Conservation (phyloP, 2,888 invertebrate genomes). For the Eupithecia inturbata region DNA sequence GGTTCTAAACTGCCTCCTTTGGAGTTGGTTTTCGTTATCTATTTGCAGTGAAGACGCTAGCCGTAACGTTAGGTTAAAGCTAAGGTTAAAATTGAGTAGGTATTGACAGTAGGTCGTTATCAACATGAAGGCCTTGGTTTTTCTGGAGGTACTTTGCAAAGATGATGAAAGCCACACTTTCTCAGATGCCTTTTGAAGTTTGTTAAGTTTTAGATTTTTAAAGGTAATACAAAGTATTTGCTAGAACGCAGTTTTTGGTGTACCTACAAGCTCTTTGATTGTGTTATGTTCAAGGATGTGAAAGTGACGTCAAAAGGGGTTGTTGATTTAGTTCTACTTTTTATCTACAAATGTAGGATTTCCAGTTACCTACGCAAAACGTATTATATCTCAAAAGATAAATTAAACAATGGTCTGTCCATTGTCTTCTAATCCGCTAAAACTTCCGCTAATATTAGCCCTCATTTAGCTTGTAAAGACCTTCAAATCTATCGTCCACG, state of each 20-base stretch:
- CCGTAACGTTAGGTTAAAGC: conserved; percentile 14
- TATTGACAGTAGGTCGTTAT: conserved; percentile 13
- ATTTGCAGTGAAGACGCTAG: neutral
- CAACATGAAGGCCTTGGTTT: neutral
- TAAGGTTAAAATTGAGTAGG: conserved; percentile 1
- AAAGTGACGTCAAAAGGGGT: too few species aligned
- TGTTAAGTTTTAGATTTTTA: neutral
- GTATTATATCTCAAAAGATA: too few species aligned
- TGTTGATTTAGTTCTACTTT: neutral
- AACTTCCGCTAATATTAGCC: too few species aligned
- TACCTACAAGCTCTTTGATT: too few species aligned
- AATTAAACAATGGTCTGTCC: too few species aligned
- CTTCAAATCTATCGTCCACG: neutral
- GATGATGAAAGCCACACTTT: conserved; percentile 27
- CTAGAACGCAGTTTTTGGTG: too few species aligned
- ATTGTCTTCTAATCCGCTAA: too few species aligned
- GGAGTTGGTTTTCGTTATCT: conserved; percentile 22
- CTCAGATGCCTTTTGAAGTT: neutral
- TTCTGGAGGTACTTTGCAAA: neutral
- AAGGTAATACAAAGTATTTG: neutral
- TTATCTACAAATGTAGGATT: too few species aligned
- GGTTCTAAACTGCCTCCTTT: conserved; percentile 22
- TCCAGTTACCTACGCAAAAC: too few species aligned
- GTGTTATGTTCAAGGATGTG: too few species aligned
- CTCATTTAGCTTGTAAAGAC: too few species aligned